Conservation (phyloP, 2,888 invertebrate genomes). For the Achlya flavicornis region DNA sequence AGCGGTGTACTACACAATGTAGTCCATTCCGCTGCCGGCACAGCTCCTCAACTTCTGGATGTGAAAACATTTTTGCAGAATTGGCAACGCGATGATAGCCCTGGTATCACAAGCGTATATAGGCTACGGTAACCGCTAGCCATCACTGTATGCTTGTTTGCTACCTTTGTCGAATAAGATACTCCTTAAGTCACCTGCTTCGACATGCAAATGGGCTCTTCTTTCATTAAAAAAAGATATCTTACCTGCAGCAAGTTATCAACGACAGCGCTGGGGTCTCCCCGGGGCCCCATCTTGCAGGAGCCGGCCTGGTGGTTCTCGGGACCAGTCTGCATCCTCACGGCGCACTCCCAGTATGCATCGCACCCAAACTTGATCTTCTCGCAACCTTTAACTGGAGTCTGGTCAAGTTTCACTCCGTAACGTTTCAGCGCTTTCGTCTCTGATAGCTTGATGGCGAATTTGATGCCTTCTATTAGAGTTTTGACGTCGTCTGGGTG, state of each 20-base stretch:
- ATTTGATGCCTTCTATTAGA: constrained; percentile 92
- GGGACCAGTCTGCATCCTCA: constrained; percentile 89
- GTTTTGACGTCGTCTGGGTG: constrained; percentile 91
- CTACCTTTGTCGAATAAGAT: no score
- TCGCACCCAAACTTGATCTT: constrained; percentile 88
- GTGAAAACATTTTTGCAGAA: no score
- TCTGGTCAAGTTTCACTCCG: constrained; percentile 90
- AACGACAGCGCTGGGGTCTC: constrained; percentile 89
- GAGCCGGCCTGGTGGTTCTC: constrained; percentile 93
- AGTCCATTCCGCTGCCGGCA: no score
- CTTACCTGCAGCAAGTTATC: constrained; percentile 85
- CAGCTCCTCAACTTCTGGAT: no score
- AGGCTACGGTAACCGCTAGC: no score
- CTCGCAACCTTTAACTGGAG: constrained; percentile 89
- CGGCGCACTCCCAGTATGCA: constrained; percentile 91
- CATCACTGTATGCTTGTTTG: no score
- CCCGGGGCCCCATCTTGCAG: constrained; percentile 91
- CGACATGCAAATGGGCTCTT: no score
- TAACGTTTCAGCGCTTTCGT: constrained; percentile 85
- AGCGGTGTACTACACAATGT: no score
- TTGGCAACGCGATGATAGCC: no score
- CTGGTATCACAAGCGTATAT: no score
- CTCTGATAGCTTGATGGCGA: constrained; percentile 88
- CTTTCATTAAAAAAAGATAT: background rate
- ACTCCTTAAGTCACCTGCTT: no score